phyloP scores from a whole-genome alignment of 30 jellyfish, hydroid and myxozoan species.

The Catostylus mosaicus region DNA sequence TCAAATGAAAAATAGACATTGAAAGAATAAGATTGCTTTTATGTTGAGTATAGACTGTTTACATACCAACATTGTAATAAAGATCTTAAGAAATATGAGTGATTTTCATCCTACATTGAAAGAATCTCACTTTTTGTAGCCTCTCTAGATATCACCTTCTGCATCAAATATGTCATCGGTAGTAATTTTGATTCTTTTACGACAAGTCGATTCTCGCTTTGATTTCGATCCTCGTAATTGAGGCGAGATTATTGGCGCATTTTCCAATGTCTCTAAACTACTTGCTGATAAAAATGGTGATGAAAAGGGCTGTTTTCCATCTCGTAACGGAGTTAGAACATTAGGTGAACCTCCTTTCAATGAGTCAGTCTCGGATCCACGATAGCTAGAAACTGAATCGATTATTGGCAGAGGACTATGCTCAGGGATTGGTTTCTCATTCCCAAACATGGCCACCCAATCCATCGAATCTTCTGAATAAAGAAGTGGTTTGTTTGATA shows the following conservation, averaged over 20 bases:
- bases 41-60: too few relatives aligned
- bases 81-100: too few relatives aligned
- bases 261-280: slow-evolving; percentile 82
- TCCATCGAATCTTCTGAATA: slow-evolving; percentile 77
- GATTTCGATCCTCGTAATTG: slow-evolving; percentile 24
- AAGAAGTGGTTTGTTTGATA: slow-evolving; percentile 18
- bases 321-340: slow-evolving; percentile 26
- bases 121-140: too few relatives aligned
- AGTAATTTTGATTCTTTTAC: slow-evolving; percentile 44
- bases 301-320: slow-evolving; percentile 34
- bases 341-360: slow-evolving; percentile 10
- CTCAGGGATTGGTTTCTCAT: slow-evolving; percentile 3
- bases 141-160: too few relatives aligned
- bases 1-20: too few relatives aligned
- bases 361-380: slow-evolving; percentile 27
- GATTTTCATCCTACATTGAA: too few relatives aligned
- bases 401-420: slow-evolving; percentile 29
- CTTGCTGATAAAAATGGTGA: slow-evolving; percentile 88
- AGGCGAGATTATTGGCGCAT: slow-evolving; percentile 93
- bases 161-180: too few relatives aligned
- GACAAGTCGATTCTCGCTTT: slow-evolving; percentile 39
- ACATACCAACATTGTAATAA: too few relatives aligned
- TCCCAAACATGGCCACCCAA: slow-evolving; percentile 71
- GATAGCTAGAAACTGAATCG: slow-evolving; percentile 33
- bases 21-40: too few relatives aligned